Percentiles rank a stretch among this genome's conserved stretches.
Evolutionary conservation across 2,113 vertebrate species (phyloP).

Genomic region (Cryptomyrus ogoouensis): DNA sequence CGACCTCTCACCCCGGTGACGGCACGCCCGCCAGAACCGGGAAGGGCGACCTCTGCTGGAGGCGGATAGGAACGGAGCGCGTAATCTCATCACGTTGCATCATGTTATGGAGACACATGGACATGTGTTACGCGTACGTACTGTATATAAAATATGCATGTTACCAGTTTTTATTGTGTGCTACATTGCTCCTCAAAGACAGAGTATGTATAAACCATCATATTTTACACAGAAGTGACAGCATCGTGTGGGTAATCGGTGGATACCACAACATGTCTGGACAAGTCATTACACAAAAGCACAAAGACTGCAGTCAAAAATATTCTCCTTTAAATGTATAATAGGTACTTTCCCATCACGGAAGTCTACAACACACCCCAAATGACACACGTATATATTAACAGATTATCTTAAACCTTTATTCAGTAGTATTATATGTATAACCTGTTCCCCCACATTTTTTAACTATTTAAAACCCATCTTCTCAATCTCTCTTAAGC

Average conservation of each 20-base stretch:
- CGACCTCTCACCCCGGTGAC: conserved; percentile 39
- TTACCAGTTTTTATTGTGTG: neutral
- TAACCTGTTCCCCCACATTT: neutral
- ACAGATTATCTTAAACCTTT: neutral
- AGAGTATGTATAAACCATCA: neutral
- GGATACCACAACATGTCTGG: neutral
- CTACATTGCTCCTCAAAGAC: neutral
- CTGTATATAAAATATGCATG: neutral
- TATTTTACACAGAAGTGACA: neutral
- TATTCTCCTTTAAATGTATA: neutral
- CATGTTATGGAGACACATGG: neutral
- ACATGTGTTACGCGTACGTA: neutral
- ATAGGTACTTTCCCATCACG: neutral
- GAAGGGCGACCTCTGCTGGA: conserved; percentile 33
- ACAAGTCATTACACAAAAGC: neutral
- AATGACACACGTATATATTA: neutral
- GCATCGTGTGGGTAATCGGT: neutral
- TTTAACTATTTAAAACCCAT: neutral
- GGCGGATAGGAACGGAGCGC: neutral
- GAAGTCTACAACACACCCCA: neutral
- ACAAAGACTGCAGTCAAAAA: neutral
- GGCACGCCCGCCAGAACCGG: neutral
- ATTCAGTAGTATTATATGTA: neutral
- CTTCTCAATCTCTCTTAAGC: neutral
- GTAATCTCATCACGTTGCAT: neutral